Conservation (phyloP, 2,113 vertebrate species). For the Xiphophorus couchianus region DNA sequence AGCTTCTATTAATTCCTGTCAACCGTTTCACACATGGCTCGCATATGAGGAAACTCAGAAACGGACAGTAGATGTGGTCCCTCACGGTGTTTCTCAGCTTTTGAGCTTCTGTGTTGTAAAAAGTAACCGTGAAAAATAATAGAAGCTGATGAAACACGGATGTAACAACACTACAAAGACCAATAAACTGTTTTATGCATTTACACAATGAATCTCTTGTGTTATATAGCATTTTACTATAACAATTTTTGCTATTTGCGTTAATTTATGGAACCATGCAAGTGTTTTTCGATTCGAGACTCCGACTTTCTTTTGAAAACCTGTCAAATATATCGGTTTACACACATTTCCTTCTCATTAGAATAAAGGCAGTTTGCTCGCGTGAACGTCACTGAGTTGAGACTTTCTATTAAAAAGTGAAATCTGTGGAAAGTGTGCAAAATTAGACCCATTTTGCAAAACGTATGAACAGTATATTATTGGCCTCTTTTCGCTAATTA, state of each 20-base stretch:
- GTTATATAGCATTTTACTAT: neutral
- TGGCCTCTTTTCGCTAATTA: too few species aligned
- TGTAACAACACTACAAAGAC: neutral
- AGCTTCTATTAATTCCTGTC: conserved; percentile 3
- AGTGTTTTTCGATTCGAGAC: too few species aligned
- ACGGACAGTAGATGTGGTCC: neutral
- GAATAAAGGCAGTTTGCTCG: too few species aligned
- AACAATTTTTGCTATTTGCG: neutral
- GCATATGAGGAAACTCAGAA: neutral
- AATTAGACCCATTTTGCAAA: too few species aligned
- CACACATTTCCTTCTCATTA: too few species aligned
- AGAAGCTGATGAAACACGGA: neutral
- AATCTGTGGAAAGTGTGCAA: too few species aligned
- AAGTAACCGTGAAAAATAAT: neutral
- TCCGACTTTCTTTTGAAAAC: too few species aligned
- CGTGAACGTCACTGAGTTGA: too few species aligned
- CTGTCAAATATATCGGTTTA: too few species aligned
- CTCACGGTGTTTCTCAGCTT: neutral
- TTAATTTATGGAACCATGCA: neutral
- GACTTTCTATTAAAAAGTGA: too few species aligned
- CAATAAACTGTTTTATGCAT: neutral
- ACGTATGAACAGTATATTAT: too few species aligned
- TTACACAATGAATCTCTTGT: neutral
- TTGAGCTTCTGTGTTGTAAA: neutral
- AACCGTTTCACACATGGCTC: neutral